Percentiles rank a stretch among this genome's conserved stretches.
Evolutionary conservation across 2,113 vertebrate species (phyloP).

Genomic region (Cryptoleucopteryx plumbea): DNA sequence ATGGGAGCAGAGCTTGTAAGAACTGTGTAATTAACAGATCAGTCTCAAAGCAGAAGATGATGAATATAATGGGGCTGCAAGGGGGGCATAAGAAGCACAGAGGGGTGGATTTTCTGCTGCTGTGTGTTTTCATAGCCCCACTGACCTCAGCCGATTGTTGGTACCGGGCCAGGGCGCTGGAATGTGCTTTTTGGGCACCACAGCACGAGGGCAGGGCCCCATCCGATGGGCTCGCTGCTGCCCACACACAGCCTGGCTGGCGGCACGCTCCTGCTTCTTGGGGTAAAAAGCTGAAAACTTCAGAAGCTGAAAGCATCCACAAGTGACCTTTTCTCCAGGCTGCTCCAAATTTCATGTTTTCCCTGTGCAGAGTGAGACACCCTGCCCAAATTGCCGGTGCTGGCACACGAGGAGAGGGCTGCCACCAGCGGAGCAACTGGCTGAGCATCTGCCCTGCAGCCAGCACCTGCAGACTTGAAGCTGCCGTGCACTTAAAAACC

Average conservation of each 20-base stretch:
- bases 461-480: background rate
- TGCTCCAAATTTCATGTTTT: background rate
- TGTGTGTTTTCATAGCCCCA: background rate
- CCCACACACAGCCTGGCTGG: accelerated
- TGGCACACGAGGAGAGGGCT: background rate
- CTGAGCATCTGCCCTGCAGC: background rate
- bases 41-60: background rate
- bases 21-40: background rate
- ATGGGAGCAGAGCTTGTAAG: background rate
- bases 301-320: background rate
- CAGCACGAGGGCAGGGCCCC: background rate
- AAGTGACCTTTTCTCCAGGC: background rate
- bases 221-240: accelerated
- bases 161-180: background rate
- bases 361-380: accelerated
- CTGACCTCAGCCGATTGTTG: background rate
- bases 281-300: background rate
- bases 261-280: accelerated
- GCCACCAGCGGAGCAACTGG: background rate
- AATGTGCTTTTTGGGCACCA: background rate
- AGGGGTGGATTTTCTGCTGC: background rate
- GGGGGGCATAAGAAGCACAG: background rate
- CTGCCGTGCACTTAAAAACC: constrained; percentile 24
- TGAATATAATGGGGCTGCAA: background rate
- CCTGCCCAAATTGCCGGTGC: background rate